Conservation (phyloP, 2,888 invertebrate genomes). For the Temnothorax unifasciatus region DNA sequence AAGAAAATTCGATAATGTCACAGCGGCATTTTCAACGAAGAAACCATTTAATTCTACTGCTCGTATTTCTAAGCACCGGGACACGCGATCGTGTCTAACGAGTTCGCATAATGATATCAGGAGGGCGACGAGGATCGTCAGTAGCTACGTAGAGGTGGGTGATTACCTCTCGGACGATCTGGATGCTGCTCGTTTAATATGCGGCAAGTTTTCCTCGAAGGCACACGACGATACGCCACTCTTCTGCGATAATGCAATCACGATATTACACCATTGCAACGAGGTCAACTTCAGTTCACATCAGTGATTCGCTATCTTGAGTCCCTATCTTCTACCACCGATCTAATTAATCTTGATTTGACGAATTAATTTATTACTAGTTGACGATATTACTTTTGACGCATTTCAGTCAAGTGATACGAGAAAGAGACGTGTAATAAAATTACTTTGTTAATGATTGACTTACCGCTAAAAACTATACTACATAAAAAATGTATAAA, state of each 20-base stretch:
- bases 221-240: constrained; percentile 61
- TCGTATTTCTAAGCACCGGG: constrained; percentile 26
- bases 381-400: constrained; percentile 65
- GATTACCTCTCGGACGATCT: constrained; percentile 65
- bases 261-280: constrained; percentile 37
- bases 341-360: constrained; percentile 69
- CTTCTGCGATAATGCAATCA: constrained; percentile 13
- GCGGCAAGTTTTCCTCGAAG: constrained; percentile 42
- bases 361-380: constrained; percentile 70
- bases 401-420: not conserved
- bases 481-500: not conserved
- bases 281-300: constrained; percentile 35
- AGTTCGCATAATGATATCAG: constrained; percentile 68
- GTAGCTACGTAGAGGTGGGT: constrained; percentile 69
- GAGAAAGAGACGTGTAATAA: not conserved
- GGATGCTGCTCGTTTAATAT: constrained; percentile 37
- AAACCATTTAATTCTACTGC: constrained; percentile 14
- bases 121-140: constrained; percentile 55
- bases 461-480: not conserved
- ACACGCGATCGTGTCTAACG: constrained; percentile 66
- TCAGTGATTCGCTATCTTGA: constrained; percentile 48
- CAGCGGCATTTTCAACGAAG: not conserved
- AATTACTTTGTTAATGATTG: not conserved
- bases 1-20: constrained; percentile 2
- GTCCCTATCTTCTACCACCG: constrained; percentile 26